phyloP scores from a whole-genome alignment of 53 echinoderm and acorn worm genomes.

The Arbacia lixula region DNA sequence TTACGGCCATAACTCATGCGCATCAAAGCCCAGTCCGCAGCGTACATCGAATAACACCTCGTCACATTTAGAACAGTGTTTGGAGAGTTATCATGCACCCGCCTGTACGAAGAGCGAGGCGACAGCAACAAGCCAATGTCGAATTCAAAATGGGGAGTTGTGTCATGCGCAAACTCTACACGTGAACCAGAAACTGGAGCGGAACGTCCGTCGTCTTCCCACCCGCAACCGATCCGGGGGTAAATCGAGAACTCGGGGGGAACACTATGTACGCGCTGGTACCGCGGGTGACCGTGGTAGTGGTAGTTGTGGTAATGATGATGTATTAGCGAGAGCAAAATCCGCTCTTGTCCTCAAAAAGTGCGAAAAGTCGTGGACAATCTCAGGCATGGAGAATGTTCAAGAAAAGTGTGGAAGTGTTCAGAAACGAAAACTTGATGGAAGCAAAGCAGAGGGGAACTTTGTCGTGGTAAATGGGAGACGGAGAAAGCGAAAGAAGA shows the following conservation, averaged over 20 bases:
- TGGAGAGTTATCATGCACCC: too few relatives aligned
- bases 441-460: not conserved
- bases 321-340: not conserved
- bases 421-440: not conserved
- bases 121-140: too few relatives aligned
- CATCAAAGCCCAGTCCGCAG: not conserved
- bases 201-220: not conserved
- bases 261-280: constrained; percentile 3
- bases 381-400: not conserved
- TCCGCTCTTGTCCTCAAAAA: constrained; percentile 3
- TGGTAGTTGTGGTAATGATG: too few relatives aligned
- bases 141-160: too few relatives aligned
- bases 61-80: too few relatives aligned
- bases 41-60: not conserved
- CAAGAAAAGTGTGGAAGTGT: not conserved
- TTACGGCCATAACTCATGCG: not conserved
- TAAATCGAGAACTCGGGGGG: not conserved
- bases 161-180: not conserved
- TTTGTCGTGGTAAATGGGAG: not conserved
- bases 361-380: not conserved
- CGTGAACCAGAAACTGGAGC: not conserved
- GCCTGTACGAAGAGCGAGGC: too few relatives aligned
- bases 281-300: not conserved
- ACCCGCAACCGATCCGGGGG: not conserved
- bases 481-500: constrained; percentile 42